phyloP scores from a whole-genome alignment of 2,113 vertebrate species.

The Microtus montanus region DNA sequence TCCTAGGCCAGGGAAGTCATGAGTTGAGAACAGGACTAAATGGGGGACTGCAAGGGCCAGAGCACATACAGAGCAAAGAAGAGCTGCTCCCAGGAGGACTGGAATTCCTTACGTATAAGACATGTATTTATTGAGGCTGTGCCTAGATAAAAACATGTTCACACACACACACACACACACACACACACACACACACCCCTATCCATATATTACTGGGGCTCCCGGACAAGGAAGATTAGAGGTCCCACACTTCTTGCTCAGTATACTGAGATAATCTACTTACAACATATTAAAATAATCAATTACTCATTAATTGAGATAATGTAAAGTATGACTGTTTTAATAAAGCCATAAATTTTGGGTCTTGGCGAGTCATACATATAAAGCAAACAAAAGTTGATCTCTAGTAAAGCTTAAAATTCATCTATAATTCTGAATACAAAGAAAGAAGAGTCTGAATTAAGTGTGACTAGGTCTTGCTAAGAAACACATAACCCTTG shows the following conservation, averaged over 20 bases:
- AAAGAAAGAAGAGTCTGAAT: background rate
- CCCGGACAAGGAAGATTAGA: background rate
- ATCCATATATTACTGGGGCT: background rate
- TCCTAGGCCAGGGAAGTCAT: background rate
- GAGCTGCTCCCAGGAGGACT: background rate
- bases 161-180: no score
- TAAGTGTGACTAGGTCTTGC: background rate
- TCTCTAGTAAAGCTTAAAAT: background rate
- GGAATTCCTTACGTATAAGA: background rate
- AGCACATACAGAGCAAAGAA: background rate
- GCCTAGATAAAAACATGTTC: background rate
- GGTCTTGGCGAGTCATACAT: background rate
- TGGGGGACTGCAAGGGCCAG: background rate
- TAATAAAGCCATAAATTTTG: constrained; percentile 33
- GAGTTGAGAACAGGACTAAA: background rate
- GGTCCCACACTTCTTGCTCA: background rate
- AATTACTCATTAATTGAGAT: background rate
- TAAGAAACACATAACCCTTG: background rate
- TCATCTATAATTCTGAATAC: constrained; percentile 8
- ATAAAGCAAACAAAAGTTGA: background rate
- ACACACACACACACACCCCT: background rate
- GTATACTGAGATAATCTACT: background rate
- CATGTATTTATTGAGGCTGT: background rate
- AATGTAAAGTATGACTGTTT: background rate
- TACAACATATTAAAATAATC: background rate